phyloP scores from a whole-genome alignment of 2,113 vertebrate genomes.

The Urocynchramus pylzowi region DNA sequence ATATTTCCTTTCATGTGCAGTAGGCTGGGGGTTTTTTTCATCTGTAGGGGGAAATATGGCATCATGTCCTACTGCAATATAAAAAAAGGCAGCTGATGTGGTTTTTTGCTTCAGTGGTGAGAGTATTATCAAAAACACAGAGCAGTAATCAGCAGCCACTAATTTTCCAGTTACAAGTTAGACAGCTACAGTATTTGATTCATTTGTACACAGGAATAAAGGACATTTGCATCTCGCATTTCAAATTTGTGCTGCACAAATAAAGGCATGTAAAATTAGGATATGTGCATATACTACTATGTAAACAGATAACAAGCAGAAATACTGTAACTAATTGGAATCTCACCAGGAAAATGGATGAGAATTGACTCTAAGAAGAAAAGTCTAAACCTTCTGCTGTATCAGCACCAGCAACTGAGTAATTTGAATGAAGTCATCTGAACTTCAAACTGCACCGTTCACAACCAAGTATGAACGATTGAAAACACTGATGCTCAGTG shows the following conservation, averaged over 20 bases:
- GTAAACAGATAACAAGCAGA: background rate
- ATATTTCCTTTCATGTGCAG: background rate
- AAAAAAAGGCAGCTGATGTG: background rate
- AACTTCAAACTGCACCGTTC: background rate
- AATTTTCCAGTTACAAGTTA: background rate
- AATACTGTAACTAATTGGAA: background rate
- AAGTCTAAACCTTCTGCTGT: background rate
- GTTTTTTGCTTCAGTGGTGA: rapidly evolving
- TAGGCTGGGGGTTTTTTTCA: rapidly evolving
- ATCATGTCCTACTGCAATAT: background rate
- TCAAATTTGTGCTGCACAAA: background rate
- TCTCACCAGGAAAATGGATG: background rate
- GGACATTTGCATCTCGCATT: background rate
- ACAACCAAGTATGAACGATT: background rate
- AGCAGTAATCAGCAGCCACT: background rate
- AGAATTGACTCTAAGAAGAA: background rate
- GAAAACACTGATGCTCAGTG: background rate
- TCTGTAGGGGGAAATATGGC: background rate
- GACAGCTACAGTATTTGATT: background rate
- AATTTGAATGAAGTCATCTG: background rate
- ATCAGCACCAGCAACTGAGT: background rate
- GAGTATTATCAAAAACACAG: background rate
- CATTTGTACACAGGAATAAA: background rate
- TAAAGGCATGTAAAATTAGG: background rate
- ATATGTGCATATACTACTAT: background rate